Evolutionary conservation across 2,888 invertebrate genomes (phyloP).

Genomic region (Thereva unica): DNA sequence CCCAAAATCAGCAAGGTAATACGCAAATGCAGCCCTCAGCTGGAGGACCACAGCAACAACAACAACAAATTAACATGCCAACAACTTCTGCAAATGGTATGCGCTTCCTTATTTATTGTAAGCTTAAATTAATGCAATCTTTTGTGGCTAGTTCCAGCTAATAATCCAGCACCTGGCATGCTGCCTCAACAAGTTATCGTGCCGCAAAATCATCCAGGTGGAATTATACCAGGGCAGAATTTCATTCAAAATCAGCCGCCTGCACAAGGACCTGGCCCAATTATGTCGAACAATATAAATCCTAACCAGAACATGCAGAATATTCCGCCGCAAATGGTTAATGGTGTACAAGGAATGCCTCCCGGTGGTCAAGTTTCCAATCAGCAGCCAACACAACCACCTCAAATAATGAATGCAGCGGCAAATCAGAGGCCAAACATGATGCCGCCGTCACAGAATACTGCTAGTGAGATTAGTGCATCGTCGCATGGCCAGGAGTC

Average conservation of each 20-base stretch:
- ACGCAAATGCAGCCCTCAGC: conserved; percentile 34
- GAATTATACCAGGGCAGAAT: conserved; percentile 39
- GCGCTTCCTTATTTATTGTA: background rate
- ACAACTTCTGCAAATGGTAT: conserved; percentile 44
- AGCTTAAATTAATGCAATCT: background rate
- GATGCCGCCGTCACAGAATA: background rate
- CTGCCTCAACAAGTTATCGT: conserved; percentile 21
- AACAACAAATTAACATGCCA: conserved; percentile 43
- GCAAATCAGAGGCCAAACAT: background rate
- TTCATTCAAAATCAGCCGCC: conserved; percentile 35
- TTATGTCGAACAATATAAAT: conserved; percentile 12
- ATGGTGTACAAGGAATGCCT: conserved; percentile 18
- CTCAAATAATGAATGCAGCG: background rate
- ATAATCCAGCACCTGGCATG: background rate
- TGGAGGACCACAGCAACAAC: conserved; percentile 43
- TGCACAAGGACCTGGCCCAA: background rate
- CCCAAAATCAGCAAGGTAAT: conserved; percentile 46
- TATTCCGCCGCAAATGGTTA: conserved; percentile 36
- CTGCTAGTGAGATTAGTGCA: background rate
- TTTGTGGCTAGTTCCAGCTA: background rate
- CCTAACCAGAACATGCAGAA: conserved; percentile 37
- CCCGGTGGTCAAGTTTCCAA: conserved; percentile 5
- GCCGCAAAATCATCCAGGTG: conserved; percentile 28
- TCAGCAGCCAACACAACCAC: background rate
- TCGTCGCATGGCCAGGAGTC: conserved; percentile 30